Evolutionary conservation across 2,797 vertebrate species (phyloP), one percentile per base, ranked within the genome.

Genomic region (Muraenolepis orangiensis): DNA sequence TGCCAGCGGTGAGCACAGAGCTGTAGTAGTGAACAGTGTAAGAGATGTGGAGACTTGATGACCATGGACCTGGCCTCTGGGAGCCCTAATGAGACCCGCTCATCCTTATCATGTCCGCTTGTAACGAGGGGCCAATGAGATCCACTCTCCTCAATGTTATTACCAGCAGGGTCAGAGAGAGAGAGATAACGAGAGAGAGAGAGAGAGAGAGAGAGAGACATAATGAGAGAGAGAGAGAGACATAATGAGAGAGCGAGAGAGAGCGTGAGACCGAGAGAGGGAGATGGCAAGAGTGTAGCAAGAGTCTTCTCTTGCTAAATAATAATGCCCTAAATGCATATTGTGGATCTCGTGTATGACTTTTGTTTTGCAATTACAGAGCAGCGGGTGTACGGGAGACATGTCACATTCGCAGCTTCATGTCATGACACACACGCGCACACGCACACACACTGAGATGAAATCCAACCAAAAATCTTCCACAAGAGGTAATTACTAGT

Each of bases 121-220:
- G 82, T 91, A 93, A 92, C 87, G 88, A 91, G 89, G 86, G 86
- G 89, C 82, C n/a, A n/a, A n/a, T n/a, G 88, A 85, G 72, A 79
- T 85, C 86, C 83, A 82, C 87, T 88, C 82, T 91, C 89, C 92
- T 92, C 87, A 88, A 72, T 81, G 82, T 88, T 90, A 87, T 90
- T 92, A 93, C 80, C 78, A 74, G 74, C 74, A 77, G 75, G 79
- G 80, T 75, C 79, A 80, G 72, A 79, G 75, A 66, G 34, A 70
- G 72, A 77, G 82, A 80, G 68, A 80, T n/a, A n/a, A n/a, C n/a
- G n/a, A 31, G 76, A 73, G 32, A 20, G 18, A 79, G 70, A 73
- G 38, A 30, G 30, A 69, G 14, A 34, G 18, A 16, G 20, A 69
- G 68, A 34, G 68, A n/a, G 69, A n/a, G 69, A 38, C n/a, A n/a